Evolutionary conservation across 2,888 invertebrate genomes (phyloP), one percentile per base, ranked within the genome.

Genomic region (Drosophila percnosoma): DNA sequence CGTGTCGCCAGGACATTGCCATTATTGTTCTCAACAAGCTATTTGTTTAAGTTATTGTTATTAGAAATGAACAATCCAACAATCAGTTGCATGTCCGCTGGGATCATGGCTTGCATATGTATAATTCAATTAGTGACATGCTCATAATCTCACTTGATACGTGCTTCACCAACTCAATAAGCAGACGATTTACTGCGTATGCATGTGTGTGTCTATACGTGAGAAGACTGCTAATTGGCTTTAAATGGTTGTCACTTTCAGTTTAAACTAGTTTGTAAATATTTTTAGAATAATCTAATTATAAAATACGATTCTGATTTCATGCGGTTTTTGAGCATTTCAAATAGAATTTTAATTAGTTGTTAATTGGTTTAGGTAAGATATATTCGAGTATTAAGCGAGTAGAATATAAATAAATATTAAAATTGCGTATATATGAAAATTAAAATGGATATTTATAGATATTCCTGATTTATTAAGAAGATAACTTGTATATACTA

Each of bases 111-210:
- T 36, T 69, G 61, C 77, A 73, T 70, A 63, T 66, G 63, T 53
- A 69, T 72, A 73, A 83, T 84, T 89, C 72, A 84, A 84, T 84
- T 87, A 87, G 70, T 59, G 42, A 59, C 72, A 83, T 70, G 74
- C 74, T 70, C 66, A 68, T 72, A 78, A 87, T 73, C 57, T 61
- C 49, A 53, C 66, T 64, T 65, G 51, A 68, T 66, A 76, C 76
- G 68, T 75, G 80, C 40, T 51, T 42, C 67, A 68, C 45, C 69
- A 68, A 64, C 61, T 57, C 75, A 71, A 57, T 73, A 68, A 57
- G 10, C 66, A 40, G 58, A 29, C 57, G 21, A 52, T 49, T 8
- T 34, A 18, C 21, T 27, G 4, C 2, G 10, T 8, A 5, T 21
- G 42, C 2, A 40, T 63, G 48, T 38, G 13, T 40, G 15, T 21